Evolutionary conservation across 2,888 invertebrate genomes (phyloP).

Genomic region (Drosophila nr. fundita): DNA sequence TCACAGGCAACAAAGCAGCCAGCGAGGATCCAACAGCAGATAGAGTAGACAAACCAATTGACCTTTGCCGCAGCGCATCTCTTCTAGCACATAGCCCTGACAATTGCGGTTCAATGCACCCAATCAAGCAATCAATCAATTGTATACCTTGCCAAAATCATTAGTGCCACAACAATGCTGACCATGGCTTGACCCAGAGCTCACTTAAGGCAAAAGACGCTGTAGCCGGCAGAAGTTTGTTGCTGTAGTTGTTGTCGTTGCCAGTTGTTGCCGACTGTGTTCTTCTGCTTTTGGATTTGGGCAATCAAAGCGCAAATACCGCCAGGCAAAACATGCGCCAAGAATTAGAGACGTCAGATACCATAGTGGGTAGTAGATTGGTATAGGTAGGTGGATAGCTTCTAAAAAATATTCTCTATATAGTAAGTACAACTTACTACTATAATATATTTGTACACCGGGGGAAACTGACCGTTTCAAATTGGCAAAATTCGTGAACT

Average conservation of each 20-base stretch:
- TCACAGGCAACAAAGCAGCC: slow-evolving; percentile 47
- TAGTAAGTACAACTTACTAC: slow-evolving; percentile 19
- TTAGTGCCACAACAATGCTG: slow-evolving; percentile 72
- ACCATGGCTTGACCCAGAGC: slow-evolving; percentile 76
- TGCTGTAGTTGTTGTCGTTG: slow-evolving; percentile 13
- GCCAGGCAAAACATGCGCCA: slow-evolving; percentile 73
- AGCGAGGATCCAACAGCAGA: slow-evolving; percentile 21
- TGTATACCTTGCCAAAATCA: slow-evolving; percentile 68
- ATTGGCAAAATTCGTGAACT: neutral
- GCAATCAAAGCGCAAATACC: slow-evolving; percentile 77
- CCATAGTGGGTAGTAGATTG: slow-evolving; percentile 31
- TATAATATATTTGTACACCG: slow-evolving; percentile 2
- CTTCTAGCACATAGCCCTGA: slow-evolving; percentile 28
- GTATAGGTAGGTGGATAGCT: slow-evolving; percentile 18
- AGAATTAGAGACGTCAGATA: slow-evolving; percentile 59
- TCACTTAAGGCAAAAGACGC: slow-evolving; percentile 69
- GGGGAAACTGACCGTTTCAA: neutral
- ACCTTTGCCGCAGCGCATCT: slow-evolving; percentile 47
- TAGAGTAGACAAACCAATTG: slow-evolving; percentile 67
- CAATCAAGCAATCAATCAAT: slow-evolving; percentile 78
- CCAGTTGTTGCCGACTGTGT: slow-evolving; percentile 19
- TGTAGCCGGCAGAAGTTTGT: slow-evolving; percentile 18
- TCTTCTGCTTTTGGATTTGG: slow-evolving; percentile 63
- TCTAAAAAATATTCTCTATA: slow-evolving; percentile 43
- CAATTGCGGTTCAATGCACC: slow-evolving; percentile 72